Evolutionary conservation across 2,888 invertebrate genomes (phyloP).

Genomic region (Sphaerophoria rueppellii): DNA sequence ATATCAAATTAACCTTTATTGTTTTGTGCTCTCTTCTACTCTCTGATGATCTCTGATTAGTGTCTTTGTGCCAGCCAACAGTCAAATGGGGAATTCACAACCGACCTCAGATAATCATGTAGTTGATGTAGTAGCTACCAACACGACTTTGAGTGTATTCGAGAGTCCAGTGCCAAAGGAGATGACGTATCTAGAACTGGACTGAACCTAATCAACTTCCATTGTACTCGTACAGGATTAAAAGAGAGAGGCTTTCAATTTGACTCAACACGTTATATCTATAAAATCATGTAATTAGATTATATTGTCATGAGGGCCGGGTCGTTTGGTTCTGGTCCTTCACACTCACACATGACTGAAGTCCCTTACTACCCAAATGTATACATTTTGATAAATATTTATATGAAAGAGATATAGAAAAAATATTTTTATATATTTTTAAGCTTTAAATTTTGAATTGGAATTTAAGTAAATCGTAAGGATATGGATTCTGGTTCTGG

Average conservation of each 20-base stretch:
- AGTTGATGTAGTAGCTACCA: slow-evolving; percentile 57
- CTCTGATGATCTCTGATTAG: slow-evolving; percentile 42
- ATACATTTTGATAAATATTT: slow-evolving; percentile 53
- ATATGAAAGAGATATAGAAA: background rate
- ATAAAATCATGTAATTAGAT: background rate
- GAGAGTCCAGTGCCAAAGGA: slow-evolving; percentile 74
- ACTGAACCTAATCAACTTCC: slow-evolving; percentile 67
- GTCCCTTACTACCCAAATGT: slow-evolving; percentile 40
- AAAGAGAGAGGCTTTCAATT: slow-evolving; percentile 66
- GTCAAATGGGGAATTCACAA: slow-evolving; percentile 65
- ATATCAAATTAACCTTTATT: slow-evolving; percentile 37
- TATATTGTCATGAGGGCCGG: background rate
- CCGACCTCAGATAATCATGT: slow-evolving; percentile 70
- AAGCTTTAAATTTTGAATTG: slow-evolving; percentile 57
- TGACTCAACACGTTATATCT: slow-evolving; percentile 45
- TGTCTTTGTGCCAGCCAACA: slow-evolving; percentile 70
- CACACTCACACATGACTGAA: slow-evolving; percentile 58
- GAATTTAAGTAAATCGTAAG: slow-evolving; percentile 15
- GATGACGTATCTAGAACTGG: slow-evolving; percentile 76
- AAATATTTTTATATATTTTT: slow-evolving; percentile 44
- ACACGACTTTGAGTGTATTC: slow-evolving; percentile 58
- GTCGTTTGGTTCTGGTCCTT: background rate
- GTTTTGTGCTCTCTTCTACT: background rate
- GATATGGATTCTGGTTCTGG: background rate
- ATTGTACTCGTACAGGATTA: slow-evolving; percentile 16